Percentiles rank a stretch among this genome's conserved stretches.
phyloP scores from a whole-genome alignment of 2,797 vertebrate genomes.

The Rhyacichthys aspro region DNA sequence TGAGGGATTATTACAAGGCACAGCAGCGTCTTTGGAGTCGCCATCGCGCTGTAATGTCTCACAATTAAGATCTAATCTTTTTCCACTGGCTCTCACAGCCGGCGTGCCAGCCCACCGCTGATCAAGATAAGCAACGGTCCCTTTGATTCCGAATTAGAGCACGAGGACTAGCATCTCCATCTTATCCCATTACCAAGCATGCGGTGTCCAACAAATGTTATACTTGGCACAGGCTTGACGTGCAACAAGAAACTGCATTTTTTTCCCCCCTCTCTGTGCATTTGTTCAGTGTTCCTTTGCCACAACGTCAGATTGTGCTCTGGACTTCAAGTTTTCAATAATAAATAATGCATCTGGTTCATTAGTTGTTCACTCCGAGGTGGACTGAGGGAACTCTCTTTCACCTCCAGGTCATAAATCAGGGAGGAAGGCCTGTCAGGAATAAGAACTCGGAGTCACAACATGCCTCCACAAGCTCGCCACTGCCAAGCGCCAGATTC shows the following conservation, averaged over 20 bases:
- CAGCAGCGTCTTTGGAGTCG: conserved; percentile 42
- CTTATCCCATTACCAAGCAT: conserved; percentile 39
- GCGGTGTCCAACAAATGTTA: conserved; percentile 45
- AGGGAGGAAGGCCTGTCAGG: conserved; percentile 60
- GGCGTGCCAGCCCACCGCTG: conserved; percentile 41
- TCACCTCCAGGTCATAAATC: conserved; percentile 72
- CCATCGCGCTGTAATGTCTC: conserved; percentile 58
- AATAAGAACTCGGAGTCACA: conserved; percentile 50
- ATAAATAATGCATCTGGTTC: conserved; percentile 78
- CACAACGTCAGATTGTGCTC: conserved; percentile 52
- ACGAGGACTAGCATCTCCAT: conserved; percentile 23
- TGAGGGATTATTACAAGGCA: conserved; percentile 49
- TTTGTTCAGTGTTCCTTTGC: conserved; percentile 40
- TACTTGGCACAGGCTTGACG: conserved; percentile 47
- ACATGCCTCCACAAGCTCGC: conserved; percentile 46
- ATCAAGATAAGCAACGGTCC: conserved; percentile 63
- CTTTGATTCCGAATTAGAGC: conserved; percentile 58
- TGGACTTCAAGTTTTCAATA: conserved; percentile 55
- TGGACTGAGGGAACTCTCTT: conserved; percentile 62
- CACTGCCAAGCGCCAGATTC: conserved; percentile 39
- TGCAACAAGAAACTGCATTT: conserved; percentile 33
- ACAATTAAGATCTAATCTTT: conserved; percentile 71
- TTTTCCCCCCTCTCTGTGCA: conserved; percentile 5
- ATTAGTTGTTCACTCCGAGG: conserved; percentile 64
- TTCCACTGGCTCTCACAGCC: conserved; percentile 53